A percentile compares a stretch with the other conserved stretches of the same genome.
Evolutionary conservation across 1,140 invertebrate genomes (phyloP).

Genomic region (Brevipalpus yothersi): DNA sequence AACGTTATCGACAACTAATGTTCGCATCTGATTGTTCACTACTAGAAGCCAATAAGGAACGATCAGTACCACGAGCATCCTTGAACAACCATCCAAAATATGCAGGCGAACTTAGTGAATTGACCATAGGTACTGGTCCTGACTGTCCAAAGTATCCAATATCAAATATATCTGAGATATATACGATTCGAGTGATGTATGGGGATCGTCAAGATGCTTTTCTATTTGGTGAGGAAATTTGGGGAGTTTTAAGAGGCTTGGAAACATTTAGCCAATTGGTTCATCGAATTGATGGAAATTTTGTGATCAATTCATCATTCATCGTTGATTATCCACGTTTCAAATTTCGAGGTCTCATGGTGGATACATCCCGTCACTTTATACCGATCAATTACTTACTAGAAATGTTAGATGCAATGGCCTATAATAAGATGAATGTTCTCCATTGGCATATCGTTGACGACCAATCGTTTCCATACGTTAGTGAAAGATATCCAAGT

Average conservation of each 20-base stretch:
- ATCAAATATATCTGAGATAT: conserved; percentile 35
- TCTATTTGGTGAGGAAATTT: not conserved
- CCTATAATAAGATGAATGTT: conserved; percentile 26
- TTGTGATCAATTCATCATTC: conserved; percentile 14
- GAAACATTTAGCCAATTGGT: conserved; percentile 23
- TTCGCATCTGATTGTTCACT: conserved; percentile 8
- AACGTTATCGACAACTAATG: conserved; percentile 18
- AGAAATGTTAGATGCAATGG: conserved; percentile 17
- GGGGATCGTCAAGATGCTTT: not conserved
- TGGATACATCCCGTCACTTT: conserved; percentile 63
- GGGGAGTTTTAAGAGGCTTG: conserved; percentile 12
- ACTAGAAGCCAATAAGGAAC: conserved; percentile 1
- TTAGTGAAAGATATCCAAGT: conserved; percentile 27
- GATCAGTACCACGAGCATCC: conserved; percentile 4
- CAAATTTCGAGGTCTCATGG: conserved; percentile 41
- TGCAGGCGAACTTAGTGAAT: conserved; percentile 15
- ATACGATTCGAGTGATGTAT: conserved; percentile 8
- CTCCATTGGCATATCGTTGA: conserved; percentile 39
- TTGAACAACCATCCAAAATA: conserved; percentile 7
- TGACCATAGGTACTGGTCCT: conserved; percentile 17
- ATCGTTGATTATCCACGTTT: conserved; percentile 24
- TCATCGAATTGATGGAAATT: conserved; percentile 5
- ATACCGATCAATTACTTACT: conserved; percentile 33
- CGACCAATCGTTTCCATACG: conserved; percentile 33
- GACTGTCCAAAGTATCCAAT: conserved; percentile 31